Base-by-base conservation (phyloP, 1,140 invertebrate species). In the Zeugodacus cucurbitae region DNA sequence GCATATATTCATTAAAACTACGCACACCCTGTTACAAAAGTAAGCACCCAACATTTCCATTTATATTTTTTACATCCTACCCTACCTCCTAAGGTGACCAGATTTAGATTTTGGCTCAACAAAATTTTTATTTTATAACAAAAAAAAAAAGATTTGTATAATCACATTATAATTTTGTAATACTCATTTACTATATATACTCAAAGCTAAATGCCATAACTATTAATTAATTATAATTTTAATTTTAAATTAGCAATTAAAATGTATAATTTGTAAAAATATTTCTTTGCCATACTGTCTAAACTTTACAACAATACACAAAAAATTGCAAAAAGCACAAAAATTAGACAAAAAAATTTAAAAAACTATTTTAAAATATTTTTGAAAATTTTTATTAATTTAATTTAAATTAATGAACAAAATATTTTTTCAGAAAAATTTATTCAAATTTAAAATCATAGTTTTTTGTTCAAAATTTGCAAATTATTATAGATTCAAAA, bases 211-310 rank as follows among this genome's bases (percentile, higher is more conserved):
- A 29, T 20, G 20, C 20, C 32, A 78, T 29, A 37, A 26, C 20
- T 78, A 29, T 78, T 78, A 37, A 37, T 37, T 37, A 78, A 78
- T 78, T 78, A 78, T 78, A 37, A 37, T 78, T 78, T 37, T 78
- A 78, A 78, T 78, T 78, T 78, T 11, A 7, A 7, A 8, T 10
- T 54, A 41, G 37, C 37, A 41, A 7, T 41, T 41, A 41, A 7
- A 48, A 48, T 48, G 14, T 48, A 48, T 48, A 48, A 48, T 3
- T 48, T 48, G 44, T 48, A 48, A 48, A 14, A 48, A 20, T 54
- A 54, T 3, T 54, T 20, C n/a, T 54, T 54, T 17, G 48, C 48
- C 11, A 54, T 54, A 54, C 48, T 4, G 48, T 54, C 4, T 54
- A 54, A 54, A 54, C 11, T 3, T 54, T 17, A 54, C 48, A 54